Percentiles rank a stretch among this genome's conserved stretches.
Evolutionary conservation across 2,797 vertebrate species (phyloP).

Genomic region (Harpagifer antarcticus): DNA sequence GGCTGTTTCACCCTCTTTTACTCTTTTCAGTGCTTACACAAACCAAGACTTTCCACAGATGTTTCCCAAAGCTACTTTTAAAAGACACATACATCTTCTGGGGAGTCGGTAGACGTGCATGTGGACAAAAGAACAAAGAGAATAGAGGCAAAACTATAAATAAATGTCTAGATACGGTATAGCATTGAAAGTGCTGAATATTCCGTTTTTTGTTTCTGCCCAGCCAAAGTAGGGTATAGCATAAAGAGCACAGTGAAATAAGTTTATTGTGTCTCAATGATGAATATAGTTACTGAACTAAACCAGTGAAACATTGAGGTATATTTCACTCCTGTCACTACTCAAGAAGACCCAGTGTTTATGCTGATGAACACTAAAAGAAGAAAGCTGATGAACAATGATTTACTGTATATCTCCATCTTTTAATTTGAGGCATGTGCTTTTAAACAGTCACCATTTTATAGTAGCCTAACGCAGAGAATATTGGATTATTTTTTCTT

Average conservation of each 20-base stretch:
- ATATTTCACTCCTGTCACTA: slow-evolving; percentile 59
- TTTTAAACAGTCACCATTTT: slow-evolving; percentile 6
- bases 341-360: slow-evolving; percentile 40
- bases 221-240: slow-evolving; percentile 42
- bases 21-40: slow-evolving; percentile 35
- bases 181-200: slow-evolving; percentile 60
- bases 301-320: slow-evolving; percentile 44
- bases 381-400: slow-evolving; percentile 38
- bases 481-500: neutral
- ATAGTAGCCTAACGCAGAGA: neutral
- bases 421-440: slow-evolving; percentile 44
- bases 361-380: slow-evolving; percentile 37
- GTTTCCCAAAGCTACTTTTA: slow-evolving; percentile 29
- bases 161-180: slow-evolving; percentile 49
- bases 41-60: slow-evolving; percentile 38
- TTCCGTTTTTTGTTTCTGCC: slow-evolving; percentile 46
- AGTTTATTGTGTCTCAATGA: slow-evolving; percentile 41
- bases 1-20: slow-evolving; percentile 25
- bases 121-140: slow-evolving; percentile 49
- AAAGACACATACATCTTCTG: slow-evolving; percentile 40
- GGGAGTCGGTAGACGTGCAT: slow-evolving; percentile 39
- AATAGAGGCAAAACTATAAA: slow-evolving; percentile 66
- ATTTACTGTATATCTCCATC: slow-evolving; percentile 14
- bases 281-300: slow-evolving; percentile 55
- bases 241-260: slow-evolving; percentile 32